Evolutionary conservation across 2,888 invertebrate species (phyloP), one percentile per base, ranked within the genome.

Genomic region (Piscicola geometra): DNA sequence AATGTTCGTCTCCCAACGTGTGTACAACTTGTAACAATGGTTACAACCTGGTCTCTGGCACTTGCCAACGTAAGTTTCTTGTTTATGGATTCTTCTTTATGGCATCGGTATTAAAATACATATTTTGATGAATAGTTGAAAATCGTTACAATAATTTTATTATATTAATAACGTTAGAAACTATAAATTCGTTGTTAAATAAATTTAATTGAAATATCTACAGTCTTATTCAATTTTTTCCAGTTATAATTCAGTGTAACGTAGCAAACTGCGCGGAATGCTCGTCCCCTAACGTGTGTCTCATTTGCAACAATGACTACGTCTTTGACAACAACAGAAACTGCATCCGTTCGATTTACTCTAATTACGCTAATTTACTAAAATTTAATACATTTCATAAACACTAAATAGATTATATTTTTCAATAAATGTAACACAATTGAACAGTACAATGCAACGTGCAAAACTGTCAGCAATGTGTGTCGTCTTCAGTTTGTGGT

Each of bases 1-100:
- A 1, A 25, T 72, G 72, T n/a, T 72, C 72, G 28, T 12, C 21
- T 33, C 72, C 72, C 18, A 72, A 72, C 72, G n/a, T n/a, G 1
- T 72, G 72, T n/a, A 30, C 50, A 35, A 30, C n/a, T 18, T 72
- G 72, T 35, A 52, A 72, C 25, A 33, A 1, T 56, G 72, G 72
- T 32, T 72, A 72, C 72, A 32, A 25, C 3, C 70, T 70, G 12
- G 70, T 1, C 25, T 21, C 70, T 12, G 41, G 41, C n/a, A n/a
- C n/a, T n/a, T n/a, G n/a, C n/a, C n/a, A n/a, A n/a, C n/a, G n/a
- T 41, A 41, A n/a, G n/a, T n/a, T n/a, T n/a, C n/a, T n/a, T n/a
- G n/a, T n/a, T n/a, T n/a, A n/a, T n/a, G n/a, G n/a, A n/a, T n/a
- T n/a, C n/a, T n/a, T n/a, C n/a, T n/a, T n/a, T n/a, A 47, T 47